A percentile compares a stretch with the other conserved stretches of the same genome.
phyloP scores from a whole-genome alignment of 1,140 invertebrate species.

The Himalopsyche phryganea region DNA sequence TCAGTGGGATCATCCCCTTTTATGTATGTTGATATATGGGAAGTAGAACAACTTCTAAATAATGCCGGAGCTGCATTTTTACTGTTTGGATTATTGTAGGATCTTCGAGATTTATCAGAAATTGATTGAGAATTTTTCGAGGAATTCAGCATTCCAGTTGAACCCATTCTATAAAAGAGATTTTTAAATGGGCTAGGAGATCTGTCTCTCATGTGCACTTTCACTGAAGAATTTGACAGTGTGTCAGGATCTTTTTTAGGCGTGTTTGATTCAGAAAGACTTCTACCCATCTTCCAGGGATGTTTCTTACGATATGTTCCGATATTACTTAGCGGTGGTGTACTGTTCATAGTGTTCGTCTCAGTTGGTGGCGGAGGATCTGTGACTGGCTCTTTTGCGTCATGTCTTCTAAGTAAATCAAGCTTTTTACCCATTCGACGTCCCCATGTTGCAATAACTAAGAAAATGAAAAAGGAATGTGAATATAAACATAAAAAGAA shows the following conservation, averaged over 20 bases:
- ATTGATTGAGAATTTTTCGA: constrained; percentile 52
- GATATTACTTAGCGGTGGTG: constrained; percentile 37
- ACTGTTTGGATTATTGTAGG: constrained; percentile 50
- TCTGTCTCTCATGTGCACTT: constrained; percentile 50
- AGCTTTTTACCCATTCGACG: constrained; percentile 74
- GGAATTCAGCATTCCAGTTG: constrained; percentile 69
- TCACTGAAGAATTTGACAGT: constrained; percentile 41
- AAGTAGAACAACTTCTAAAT: constrained; percentile 74
- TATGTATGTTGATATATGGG: constrained; percentile 70
- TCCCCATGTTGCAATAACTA: constrained; percentile 76
- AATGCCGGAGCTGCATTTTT: constrained; percentile 53
- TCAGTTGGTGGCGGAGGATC: constrained; percentile 39
- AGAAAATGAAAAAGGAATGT: no score
- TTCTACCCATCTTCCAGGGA: constrained; percentile 50
- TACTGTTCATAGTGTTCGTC: constrained; percentile 36
- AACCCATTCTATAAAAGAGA: constrained; percentile 71
- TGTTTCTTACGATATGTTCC: constrained; percentile 50
- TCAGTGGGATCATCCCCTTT: constrained; percentile 76
- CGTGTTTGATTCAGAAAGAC: constrained; percentile 48
- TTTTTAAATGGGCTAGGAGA: constrained; percentile 66
- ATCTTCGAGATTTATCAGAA: constrained; percentile 43
- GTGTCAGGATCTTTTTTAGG: constrained; percentile 45
- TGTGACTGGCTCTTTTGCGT: constrained; percentile 52
- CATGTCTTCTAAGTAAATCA: constrained; percentile 67
- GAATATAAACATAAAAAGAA: no score